Evolutionary conservation across 2,888 invertebrate species (phyloP).

Genomic region (Drosophila emarginata): DNA sequence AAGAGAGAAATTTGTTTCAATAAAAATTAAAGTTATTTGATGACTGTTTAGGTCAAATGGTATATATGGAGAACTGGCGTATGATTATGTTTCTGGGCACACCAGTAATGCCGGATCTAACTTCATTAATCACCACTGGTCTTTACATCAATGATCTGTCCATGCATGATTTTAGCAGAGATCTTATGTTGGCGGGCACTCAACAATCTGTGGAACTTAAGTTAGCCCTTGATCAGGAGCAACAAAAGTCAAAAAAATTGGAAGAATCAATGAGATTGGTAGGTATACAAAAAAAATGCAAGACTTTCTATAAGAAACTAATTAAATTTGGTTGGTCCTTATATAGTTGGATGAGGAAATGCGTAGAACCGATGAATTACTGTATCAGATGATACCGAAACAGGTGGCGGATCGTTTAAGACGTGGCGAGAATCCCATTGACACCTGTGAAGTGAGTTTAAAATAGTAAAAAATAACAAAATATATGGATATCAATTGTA

Average conservation of each 20-base stretch:
- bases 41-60: constrained; percentile 94
- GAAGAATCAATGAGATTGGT: constrained; percentile 94
- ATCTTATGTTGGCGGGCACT: constrained; percentile 97
- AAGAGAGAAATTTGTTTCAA: neutral
- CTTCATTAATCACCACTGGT: constrained; percentile 95
- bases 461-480: neutral
- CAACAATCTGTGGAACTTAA: constrained; percentile 98
- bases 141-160: constrained; percentile 98
- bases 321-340: too few species aligned
- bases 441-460: constrained; percentile 93
- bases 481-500: neutral
- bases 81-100: constrained; percentile 98
- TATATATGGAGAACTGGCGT: constrained; percentile 99
- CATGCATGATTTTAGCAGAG: constrained; percentile 99
- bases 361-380: constrained; percentile 95
- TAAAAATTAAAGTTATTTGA: neutral
- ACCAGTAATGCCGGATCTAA: constrained; percentile 97
- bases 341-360: constrained; percentile 96
- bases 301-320: neutral
- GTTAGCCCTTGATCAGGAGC: constrained; percentile 96
- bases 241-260: constrained; percentile 96
- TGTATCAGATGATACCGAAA: constrained; percentile 99
- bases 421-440: constrained; percentile 97
- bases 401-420: constrained; percentile 96
- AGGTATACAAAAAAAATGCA: neutral